Percentiles rank a stretch among this genome's conserved stretches.
Conservation (phyloP, 2,113 vertebrate species). For the Lepisosteus osseus region DNA sequence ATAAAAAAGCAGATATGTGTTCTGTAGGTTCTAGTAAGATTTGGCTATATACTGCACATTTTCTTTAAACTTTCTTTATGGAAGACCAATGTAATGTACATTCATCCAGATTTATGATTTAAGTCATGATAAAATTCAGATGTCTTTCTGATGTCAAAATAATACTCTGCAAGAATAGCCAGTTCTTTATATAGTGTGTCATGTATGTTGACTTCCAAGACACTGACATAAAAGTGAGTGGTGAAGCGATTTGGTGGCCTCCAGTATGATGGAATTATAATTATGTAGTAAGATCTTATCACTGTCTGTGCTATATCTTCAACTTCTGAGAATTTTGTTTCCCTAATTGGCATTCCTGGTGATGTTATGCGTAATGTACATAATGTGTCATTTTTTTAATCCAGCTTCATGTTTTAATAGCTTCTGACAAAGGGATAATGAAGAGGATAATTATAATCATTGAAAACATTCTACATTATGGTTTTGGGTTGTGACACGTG, state of each 20-base stretch:
- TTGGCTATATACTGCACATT: too few relatives aligned
- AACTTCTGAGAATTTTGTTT: neutral
- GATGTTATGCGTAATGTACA: conserved; percentile 6
- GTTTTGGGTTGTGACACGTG: conserved; percentile 10
- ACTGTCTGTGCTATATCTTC: conserved; percentile 6
- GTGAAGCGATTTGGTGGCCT: neutral
- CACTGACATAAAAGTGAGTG: neutral
- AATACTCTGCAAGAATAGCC: neutral
- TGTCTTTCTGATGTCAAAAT: neutral
- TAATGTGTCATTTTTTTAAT: conserved; percentile 13
- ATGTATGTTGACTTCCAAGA: neutral
- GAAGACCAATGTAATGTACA: too few relatives aligned
- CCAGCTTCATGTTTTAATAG: conserved; percentile 14
- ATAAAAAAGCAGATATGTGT: too few relatives aligned
- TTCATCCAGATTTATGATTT: too few relatives aligned
- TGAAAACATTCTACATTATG: conserved; percentile 7
- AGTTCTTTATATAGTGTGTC: neutral
- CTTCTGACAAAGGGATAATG: conserved; percentile 8
- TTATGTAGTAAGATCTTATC: conserved; percentile 6
- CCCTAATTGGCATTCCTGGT: conserved; percentile 1
- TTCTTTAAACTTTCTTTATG: too few relatives aligned
- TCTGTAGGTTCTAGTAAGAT: too few relatives aligned
- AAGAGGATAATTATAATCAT: conserved; percentile 14
- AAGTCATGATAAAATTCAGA: neutral
- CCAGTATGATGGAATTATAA: conserved; percentile 1